phyloP scores from a whole-genome alignment of 1,140 invertebrate genomes.

The Papilio machaon region DNA sequence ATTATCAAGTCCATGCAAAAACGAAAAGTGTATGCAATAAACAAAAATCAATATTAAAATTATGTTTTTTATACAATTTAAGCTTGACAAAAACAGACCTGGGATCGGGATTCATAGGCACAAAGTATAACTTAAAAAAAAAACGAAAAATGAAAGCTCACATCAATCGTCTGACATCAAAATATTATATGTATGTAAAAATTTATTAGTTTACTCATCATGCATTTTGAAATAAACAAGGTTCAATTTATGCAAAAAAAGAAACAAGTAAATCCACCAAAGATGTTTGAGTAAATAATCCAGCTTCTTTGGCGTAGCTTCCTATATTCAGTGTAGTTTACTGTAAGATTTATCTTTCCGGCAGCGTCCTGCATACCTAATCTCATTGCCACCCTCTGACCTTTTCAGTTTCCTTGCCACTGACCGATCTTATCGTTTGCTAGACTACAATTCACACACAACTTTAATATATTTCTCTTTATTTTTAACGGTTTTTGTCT shows the following conservation, averaged over 20 bases:
- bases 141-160: too few species aligned
- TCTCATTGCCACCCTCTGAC: constrained; percentile 10
- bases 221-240: not conserved
- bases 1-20: too few species aligned
- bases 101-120: too few species aligned
- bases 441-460: not conserved
- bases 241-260: not conserved
- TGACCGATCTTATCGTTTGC: constrained; percentile 22
- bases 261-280: not conserved
- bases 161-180: not conserved
- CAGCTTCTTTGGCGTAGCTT: not conserved
- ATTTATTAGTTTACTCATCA: not conserved
- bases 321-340: constrained; percentile 25
- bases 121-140: too few species aligned
- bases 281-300: constrained; percentile 13
- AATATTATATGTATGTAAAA: not conserved
- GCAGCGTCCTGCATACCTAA: constrained; percentile 17
- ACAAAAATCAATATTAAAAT: too few species aligned
- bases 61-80: too few species aligned
- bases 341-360: constrained; percentile 26
- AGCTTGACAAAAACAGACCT: too few species aligned
- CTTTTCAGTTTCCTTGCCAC: not conserved
- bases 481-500: not conserved
- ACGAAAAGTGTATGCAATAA: too few species aligned
- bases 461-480: not conserved